Evolutionary conservation across 2,797 vertebrate genomes (phyloP).

Genomic region (Falco concolor): DNA sequence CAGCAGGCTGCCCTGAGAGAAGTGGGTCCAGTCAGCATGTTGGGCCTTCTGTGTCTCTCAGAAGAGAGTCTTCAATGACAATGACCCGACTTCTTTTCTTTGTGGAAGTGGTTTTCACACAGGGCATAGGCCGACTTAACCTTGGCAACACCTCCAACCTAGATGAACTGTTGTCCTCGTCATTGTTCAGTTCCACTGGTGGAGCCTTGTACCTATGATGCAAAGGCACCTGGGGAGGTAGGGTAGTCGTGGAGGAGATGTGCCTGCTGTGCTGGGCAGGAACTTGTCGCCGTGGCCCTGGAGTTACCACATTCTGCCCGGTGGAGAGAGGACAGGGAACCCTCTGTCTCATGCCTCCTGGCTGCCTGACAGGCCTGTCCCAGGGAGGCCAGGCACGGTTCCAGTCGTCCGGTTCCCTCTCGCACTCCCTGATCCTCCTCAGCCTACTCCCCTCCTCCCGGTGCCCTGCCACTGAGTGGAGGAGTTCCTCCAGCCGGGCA

Average conservation of each 20-base stretch:
- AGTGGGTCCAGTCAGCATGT: not conserved
- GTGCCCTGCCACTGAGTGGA: not conserved
- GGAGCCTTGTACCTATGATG: no score
- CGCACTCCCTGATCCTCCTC: not conserved
- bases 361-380: no score
- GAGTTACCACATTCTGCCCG: not conserved
- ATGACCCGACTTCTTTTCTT: not conserved
- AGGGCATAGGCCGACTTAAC: not conserved
- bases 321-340: not conserved
- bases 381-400: no score
- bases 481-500: not conserved
- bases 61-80: not conserved
- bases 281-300: not conserved
- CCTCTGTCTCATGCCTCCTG: not conserved
- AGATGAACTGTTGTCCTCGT: rapidly evolving
- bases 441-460: rapidly evolving
- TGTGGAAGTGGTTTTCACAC: not conserved
- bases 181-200: not conserved
- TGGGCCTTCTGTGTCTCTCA: not conserved
- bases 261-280: not conserved
- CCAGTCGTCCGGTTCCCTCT: no score
- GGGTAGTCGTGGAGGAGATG: no score
- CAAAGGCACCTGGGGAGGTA: no score
- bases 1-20: not conserved
- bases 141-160: not conserved